phyloP scores from a whole-genome alignment of 1,140 invertebrate genomes.

The Elymnias hypermnestra region DNA sequence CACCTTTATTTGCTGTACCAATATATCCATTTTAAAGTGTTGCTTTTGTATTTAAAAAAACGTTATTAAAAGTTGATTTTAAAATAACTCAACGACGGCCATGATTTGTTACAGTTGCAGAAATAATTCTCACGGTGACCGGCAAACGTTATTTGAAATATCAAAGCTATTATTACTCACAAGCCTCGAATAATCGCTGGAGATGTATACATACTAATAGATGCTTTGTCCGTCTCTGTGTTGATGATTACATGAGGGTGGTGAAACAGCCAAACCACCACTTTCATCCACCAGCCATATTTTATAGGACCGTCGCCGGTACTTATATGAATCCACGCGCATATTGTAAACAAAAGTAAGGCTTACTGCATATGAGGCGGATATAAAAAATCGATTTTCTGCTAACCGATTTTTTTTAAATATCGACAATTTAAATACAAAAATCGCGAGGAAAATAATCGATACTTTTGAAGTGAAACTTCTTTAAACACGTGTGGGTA shows the following conservation, averaged over 20 bases:
- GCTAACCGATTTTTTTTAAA: too few relatives aligned
- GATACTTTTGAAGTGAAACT: too few relatives aligned
- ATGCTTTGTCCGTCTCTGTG: background rate
- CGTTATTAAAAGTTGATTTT: too few relatives aligned
- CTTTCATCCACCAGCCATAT: background rate
- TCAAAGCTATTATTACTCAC: background rate
- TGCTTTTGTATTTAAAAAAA: too few relatives aligned
- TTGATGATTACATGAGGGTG: background rate
- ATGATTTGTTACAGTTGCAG: background rate
- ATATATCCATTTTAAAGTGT: too few relatives aligned
- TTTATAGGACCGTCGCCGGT: background rate
- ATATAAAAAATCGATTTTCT: too few relatives aligned
- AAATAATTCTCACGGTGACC: background rate
- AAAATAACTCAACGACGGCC: too few relatives aligned
- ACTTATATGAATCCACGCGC: background rate
- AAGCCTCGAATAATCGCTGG: background rate
- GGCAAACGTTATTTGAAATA: background rate
- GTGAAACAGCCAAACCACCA: background rate
- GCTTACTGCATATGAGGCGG: too few relatives aligned
- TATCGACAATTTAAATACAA: too few relatives aligned
- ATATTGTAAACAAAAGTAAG: background rate
- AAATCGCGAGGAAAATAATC: too few relatives aligned
- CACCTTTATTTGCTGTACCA: too few relatives aligned
- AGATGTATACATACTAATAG: background rate
- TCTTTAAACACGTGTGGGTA: too few relatives aligned